Conservation (phyloP, 2,113 vertebrate species). For the Rhabdomys dilectus region DNA sequence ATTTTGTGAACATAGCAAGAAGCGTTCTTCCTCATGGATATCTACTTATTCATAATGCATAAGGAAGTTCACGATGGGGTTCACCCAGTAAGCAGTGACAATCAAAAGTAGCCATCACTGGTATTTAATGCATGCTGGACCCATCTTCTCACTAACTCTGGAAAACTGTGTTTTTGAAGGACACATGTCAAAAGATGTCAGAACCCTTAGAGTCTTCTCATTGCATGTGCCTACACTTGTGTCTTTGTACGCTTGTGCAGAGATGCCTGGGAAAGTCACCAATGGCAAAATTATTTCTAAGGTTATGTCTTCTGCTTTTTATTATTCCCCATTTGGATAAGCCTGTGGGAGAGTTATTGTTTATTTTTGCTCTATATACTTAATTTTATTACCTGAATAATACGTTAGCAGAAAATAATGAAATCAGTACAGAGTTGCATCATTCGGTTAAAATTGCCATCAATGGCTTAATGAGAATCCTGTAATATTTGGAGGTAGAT, state of each 20-base stretch:
- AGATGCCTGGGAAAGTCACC: neutral
- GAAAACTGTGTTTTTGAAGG: neutral
- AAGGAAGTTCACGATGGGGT: neutral
- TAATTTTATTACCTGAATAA: constrained; percentile 49
- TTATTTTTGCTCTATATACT: neutral
- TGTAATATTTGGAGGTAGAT: neutral
- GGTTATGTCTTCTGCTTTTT: neutral
- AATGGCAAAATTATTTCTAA: neutral
- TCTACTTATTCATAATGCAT: neutral
- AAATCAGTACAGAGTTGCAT: neutral
- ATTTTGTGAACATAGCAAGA: neutral
- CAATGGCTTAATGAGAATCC: constrained; percentile 11
- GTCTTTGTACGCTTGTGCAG: neutral
- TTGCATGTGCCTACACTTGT: neutral
- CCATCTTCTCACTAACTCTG: too few species aligned
- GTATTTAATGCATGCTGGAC: too few species aligned
- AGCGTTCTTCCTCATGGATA: neutral
- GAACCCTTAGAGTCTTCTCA: neutral
- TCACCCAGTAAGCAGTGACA: neutral
- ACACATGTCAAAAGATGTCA: neutral
- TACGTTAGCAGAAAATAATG: constrained; percentile 32
- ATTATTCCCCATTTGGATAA: neutral
- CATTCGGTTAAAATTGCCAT: constrained; percentile 49
- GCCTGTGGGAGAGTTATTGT: neutral
- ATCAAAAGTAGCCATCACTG: accelerated